Base-by-base conservation (phyloP, 1,140 invertebrate species). In the Neotoxoptera formosana region DNA sequence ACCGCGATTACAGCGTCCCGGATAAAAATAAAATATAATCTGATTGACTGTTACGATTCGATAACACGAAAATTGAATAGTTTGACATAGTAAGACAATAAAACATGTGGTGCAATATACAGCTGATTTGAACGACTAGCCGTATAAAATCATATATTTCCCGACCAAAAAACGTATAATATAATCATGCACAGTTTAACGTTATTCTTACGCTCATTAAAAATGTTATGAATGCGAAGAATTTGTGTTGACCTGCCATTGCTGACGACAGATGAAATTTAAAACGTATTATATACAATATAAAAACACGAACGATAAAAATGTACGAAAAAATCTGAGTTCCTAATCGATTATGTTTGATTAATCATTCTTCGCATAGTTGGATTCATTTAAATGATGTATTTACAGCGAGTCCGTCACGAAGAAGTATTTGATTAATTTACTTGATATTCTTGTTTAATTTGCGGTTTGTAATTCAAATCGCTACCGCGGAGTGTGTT, bases 371-470 rank as follows among this genome's bases (percentile, higher is more conserved):
- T 84, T 84, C 25, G 11, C 30, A 67, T 14, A 67, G 30, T 67
- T 30, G 30, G 30, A n/a, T n/a, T 67, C 4, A 67, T 67, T 67
- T 67, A 67, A 45, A 86, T 47, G 8, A 45, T 45, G 23, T 4
- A 30, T 25, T 47, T 25, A 25, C 25, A 20, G n/a, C n/a, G 8
- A 51, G 7, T 87, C 17, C 7, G 34, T 34, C 21, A 9, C 34
- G 53, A 51, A 51, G 30, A 34, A 48, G 21, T 53, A 51, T 34
- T 88, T 86, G 83, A 45, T 41, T 30, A 30, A 86, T 86, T 47
- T 25, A 86, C 36, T 45, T 86, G 83, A 86, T 86, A 30, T 86
- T 86, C 41, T 86, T 86, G 83, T 86, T 86, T 45, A 47, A 86
- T 86, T 86, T 25, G 36, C 30, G 25, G 41, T 86, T 86, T 17